phyloP scores from a whole-genome alignment of 2,113 vertebrate species.

The Raja brachyura region DNA sequence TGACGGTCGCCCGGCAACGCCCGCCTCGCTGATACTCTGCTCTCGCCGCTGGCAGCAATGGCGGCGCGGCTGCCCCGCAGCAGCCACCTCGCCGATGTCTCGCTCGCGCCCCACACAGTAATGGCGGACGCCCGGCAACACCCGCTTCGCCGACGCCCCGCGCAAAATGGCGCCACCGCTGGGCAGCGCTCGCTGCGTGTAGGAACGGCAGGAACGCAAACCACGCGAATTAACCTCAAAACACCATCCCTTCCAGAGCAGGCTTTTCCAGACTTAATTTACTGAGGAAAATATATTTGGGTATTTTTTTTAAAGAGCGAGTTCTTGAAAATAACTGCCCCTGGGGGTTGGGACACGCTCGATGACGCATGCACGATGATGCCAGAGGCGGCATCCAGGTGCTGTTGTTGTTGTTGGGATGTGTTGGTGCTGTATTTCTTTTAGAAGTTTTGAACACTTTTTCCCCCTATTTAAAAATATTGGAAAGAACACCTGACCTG shows the following conservation, averaged over 20 bases:
- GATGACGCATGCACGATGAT: neutral
- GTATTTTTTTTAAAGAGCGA: neutral
- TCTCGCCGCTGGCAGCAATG: neutral
- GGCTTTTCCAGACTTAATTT: neutral
- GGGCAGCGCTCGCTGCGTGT: neutral
- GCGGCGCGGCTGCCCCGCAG: too few species aligned
- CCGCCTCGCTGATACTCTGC: neutral
- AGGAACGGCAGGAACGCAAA: neutral
- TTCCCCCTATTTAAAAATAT: too few species aligned
- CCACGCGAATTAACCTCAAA: too few species aligned
- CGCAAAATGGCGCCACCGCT: conserved; percentile 21
- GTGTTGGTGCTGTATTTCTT: neutral
- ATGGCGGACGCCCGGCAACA: too few species aligned
- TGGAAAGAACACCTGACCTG: too few species aligned
- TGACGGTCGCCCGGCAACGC: conserved; percentile 43
- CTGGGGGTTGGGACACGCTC: neutral
- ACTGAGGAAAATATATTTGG: neutral
- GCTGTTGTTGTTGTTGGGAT: too few species aligned
- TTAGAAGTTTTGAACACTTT: neutral
- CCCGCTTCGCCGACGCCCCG: too few species aligned
- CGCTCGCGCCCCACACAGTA: too few species aligned
- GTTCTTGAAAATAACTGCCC: neutral
- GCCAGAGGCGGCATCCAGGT: neutral
- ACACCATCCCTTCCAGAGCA: neutral
- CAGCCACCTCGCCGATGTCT: too few species aligned